Base-by-base conservation (phyloP, 2,797 vertebrate species). In the Tragopan temminckii region DNA sequence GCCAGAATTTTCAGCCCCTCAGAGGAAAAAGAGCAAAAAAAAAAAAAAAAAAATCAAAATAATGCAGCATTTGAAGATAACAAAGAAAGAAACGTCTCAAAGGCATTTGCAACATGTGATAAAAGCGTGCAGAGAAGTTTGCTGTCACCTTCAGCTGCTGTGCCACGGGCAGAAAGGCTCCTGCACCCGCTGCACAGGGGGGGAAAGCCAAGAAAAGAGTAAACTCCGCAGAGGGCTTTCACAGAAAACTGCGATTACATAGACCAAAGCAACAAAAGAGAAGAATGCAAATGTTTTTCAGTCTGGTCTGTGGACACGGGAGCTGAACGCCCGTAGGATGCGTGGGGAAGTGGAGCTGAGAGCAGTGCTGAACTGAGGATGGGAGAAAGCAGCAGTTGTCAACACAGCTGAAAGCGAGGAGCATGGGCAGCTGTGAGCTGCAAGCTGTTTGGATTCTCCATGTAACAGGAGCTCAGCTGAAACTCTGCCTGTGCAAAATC, bases 91-190 rank as follows among this genome's bases (percentile, higher is more conserved):
- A 95, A 81, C 78, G 40, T 67, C 90, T 93, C 89, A 92, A 88
- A 96, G 92, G 66, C 67, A 57, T 81, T 80, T 81, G 88, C 84
- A 80, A 69, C 52, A 11, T 9, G 71, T 16, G 93, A 80, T 87
- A 80, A 63, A 92, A 68, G 58, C 4, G 35, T 16, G 46, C 80
- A 79, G 76, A 31, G 14, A 84, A 90, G 82, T 58, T 75, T 15
- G 5, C 66, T 76, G 82, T 96, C 94, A 94, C 94, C 92, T 95
- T 95, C 92, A 84, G 61, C 80, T 58, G n/a, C 83, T 85, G 77
- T 23, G 38, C n/a, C 45, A 21, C 1, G 46, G 82, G 35, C 70
- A 69, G n/a, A 85, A 94, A 72, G 15, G 18, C 46, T n/a, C 74
- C 90, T 20, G 7, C 48, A 72, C 82, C 57, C 21, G n/a, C 84